Evolutionary conservation across 2,113 vertebrate species (phyloP), one percentile per base, ranked within the genome.

Genomic region (Calyptomena viridis): DNA sequence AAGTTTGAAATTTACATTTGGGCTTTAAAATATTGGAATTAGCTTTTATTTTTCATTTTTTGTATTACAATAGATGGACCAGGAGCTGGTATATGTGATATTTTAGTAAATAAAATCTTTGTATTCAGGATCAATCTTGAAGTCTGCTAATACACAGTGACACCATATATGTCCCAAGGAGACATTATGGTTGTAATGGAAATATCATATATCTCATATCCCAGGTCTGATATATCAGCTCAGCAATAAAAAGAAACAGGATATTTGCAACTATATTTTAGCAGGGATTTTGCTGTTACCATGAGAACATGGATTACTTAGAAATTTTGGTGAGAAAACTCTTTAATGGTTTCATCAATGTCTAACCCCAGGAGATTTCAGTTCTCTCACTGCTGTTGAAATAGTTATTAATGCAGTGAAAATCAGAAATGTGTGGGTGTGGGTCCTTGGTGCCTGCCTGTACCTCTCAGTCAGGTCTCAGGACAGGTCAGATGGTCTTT

Each of bases 231-330:
- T 81, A 87, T 93, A 95, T 93, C 96, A 96, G 88, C 94, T 92
- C 88, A 68, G 96, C 81, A 94, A 88, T 97, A 95, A 96, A 96
- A 96, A 94, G 96, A 96, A 97, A 97, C 84, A 91, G 96, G 95
- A 97, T 97, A 93, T 96, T 97, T 97, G 94, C 92, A 96, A 91
- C 94, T 95, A 47, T 95, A 96, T 95, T 95, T 97, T 94, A 96
- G 84, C 90, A 93, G 91, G 90, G 93, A 76, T 94, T 97, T 95
- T 96, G 75, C 88, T 88, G 84, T 96, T 95, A 95, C 93, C 95
- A 95, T 96, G 97, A 97, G 96, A 96, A 93, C 96, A 30, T 19
- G 95, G 96, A 96, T 97, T 96, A 97, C 93, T 91, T 49, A 56
- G 90, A 95, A 94, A 96, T 93, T 93, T 93, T 4, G 20, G 92